These are phyloP conservation scores for Pelecanus crispus DNA, from an alignment of 2,113 vertebrate species.

Conservation along the genomic window DNA sequence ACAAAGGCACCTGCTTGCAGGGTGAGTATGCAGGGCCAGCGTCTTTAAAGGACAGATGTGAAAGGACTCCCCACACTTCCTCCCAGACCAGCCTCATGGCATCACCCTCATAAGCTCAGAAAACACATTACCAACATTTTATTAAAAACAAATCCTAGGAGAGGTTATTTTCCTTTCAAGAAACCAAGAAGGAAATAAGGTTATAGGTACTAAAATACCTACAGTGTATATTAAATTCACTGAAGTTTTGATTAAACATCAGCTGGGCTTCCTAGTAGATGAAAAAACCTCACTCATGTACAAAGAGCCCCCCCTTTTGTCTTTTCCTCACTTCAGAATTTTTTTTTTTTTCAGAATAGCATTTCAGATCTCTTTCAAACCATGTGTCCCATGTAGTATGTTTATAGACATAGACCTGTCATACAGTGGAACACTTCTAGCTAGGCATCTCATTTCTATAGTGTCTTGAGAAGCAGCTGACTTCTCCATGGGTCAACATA, in stretches of 20 bases:
- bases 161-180: constrained; percentile 34
- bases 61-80: neutral
- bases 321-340: neutral
- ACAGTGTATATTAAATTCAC: constrained; percentile 25
- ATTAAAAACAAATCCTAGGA: constrained; percentile 38
- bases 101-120: neutral
- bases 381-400: neutral
- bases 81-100: neutral
- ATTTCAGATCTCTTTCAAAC: neutral
- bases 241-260: constrained; percentile 48
- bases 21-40: neutral
- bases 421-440: neutral
- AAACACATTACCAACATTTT: neutral
- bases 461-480: neutral
- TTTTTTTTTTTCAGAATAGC: neutral
- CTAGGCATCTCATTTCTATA: neutral
- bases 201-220: constrained; percentile 35
- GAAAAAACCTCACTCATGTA: neutral
- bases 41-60: neutral
- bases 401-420: neutral
- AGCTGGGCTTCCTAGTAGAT: neutral
- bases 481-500: neutral
- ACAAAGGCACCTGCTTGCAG: neutral
- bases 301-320: neutral
- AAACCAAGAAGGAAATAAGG: constrained; percentile 47